phyloP scores from a whole-genome alignment of 2,888 invertebrate genomes.

The Brachypalpus laphriformis region DNA sequence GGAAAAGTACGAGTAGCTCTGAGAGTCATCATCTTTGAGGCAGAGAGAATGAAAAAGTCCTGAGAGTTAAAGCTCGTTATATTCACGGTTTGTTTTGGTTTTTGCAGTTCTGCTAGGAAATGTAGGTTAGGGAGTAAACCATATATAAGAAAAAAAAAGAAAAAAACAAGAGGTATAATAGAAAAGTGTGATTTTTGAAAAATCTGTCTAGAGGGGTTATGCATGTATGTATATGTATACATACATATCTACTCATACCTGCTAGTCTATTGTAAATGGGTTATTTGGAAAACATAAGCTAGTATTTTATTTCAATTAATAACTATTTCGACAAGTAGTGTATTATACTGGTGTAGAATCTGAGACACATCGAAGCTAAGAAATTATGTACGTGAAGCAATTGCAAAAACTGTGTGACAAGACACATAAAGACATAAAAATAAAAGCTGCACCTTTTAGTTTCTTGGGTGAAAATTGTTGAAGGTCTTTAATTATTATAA shows the following conservation, averaged over 20 bases:
- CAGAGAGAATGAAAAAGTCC: background rate
- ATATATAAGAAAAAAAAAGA: no score
- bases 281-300: background rate
- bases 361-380: no score
- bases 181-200: background rate
- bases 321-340: background rate
- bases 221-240: background rate
- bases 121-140: constrained; percentile 61
- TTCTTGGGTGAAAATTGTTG: no score
- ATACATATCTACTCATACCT: no score
- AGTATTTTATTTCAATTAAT: background rate
- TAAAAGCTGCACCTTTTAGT: no score
- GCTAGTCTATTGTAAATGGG: background rate
- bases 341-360: no score
- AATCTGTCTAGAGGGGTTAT: constrained; percentile 1
- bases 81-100: constrained; percentile 12
- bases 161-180: background rate
- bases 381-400: no score
- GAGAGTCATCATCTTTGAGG: background rate
- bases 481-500: no score
- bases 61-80: constrained; percentile 1
- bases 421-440: no score
- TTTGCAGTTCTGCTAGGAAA: constrained; percentile 36
- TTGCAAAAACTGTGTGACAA: no score
- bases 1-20: background rate